Evolutionary conservation across 2,797 vertebrate species (phyloP), one percentile per base, ranked within the genome.

Genomic region (Sebastes matsubarae): DNA sequence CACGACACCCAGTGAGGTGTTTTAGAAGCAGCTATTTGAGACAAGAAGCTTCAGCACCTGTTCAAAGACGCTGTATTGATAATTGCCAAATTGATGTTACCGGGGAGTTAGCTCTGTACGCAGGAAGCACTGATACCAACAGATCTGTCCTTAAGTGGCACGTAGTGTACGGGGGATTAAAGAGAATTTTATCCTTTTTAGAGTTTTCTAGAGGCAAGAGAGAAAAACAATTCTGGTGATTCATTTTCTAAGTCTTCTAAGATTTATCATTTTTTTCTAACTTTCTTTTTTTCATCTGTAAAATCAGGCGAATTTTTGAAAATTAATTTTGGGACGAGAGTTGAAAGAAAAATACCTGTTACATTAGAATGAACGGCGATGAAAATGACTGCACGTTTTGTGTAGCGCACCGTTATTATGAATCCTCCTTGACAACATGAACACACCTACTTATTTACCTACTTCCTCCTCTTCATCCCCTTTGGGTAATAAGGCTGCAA

Each of bases 51-150:
- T 36, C 12, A 34, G 64, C 34, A 22, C n/a, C 29, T 68, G 14
- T 72, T 81, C 32, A 71, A 67, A 79, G 65, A 67, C 7, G 70
- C 36, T 30, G 29, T 18, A 42, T 42, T 58, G 42, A 73, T 60
- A 42, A 76, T 32, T 30, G 14, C 3, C 18, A 34, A 58, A 75
- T 46, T 58, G 20, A 66, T 10, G 34, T 65, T 29, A 68, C 29
- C 5, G 8, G 30, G 75, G 29, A 76, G 34, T 24, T 13, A 4
- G 14, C 30, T 60, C 11, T 18, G 8, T 27, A 24, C 13, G n/a
- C 5, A n/a, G 42, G 34, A 57, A 25, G 25, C 50, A 42, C 38
- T 6, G 38, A 42, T 42, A 42, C 38, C 38, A 42, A 9, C 29
- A 38, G n/a, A 64, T 16, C 22, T 22, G 12, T 55, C 52, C 11